Conservation (phyloP, 2,888 invertebrate species). For the Panzeria rudis region DNA sequence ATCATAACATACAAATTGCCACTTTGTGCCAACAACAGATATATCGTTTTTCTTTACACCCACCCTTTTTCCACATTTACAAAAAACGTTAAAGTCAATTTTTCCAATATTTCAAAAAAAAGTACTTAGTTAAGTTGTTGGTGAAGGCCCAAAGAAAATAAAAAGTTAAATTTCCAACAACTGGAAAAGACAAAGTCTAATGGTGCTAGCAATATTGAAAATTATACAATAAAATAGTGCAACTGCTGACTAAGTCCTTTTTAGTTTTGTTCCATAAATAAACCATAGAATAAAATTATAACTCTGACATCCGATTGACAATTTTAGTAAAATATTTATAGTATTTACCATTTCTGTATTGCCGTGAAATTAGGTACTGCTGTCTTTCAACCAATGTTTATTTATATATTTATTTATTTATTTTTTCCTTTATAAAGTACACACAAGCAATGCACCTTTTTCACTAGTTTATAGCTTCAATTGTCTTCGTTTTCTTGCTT, state of each 20-base stretch:
- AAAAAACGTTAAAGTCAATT: not conserved
- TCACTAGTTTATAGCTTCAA: not conserved
- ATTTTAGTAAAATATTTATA: not conserved
- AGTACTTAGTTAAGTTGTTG: not conserved
- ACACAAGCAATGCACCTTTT: not conserved
- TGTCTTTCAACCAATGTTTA: not conserved
- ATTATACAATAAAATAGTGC: not conserved
- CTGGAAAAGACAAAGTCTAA: not conserved
- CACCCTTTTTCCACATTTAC: not conserved
- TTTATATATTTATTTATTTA: too few species aligned
- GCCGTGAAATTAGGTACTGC: not conserved
- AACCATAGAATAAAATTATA: conserved; percentile 8
- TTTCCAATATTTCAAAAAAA: not conserved
- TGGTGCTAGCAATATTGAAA: not conserved
- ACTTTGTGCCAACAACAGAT: conserved; percentile 78
- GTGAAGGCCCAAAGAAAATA: not conserved
- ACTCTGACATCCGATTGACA: not conserved
- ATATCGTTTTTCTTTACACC: conserved; percentile 39
- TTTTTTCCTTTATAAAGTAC: not conserved
- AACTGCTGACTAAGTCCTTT: not conserved
- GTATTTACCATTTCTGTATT: not conserved
- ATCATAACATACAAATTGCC: conserved; percentile 82
- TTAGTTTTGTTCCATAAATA: not conserved
- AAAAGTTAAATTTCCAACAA: not conserved
- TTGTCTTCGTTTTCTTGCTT: not conserved